Base-by-base conservation (phyloP, 1,140 invertebrate genomes). In the Centruroides sculpturatus region DNA sequence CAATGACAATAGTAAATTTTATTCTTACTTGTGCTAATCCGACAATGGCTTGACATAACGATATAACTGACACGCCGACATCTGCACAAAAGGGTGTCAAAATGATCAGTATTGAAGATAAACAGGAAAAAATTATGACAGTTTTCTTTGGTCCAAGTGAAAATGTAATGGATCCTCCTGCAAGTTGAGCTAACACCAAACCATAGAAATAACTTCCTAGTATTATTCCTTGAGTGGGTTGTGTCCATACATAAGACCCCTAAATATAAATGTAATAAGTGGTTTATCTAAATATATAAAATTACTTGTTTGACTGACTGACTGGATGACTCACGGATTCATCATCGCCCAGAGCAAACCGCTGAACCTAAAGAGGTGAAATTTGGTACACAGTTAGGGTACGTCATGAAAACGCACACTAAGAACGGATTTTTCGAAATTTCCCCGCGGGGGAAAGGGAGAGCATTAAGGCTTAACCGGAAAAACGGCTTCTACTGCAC, bases 201-300 rank as follows among this genome's bases (percentile, higher is more conserved):
- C 89, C 88, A 82, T 85, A 87, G 71, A 91, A 91, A 70, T 91
- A 92, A 12, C 86, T 82, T 34, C 83, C 83, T 53, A 91, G 75
- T 63, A 92, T 85, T 60, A 89, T 73, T 56, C 86, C 86, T 73
- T 89, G 86, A 9, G 83, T 84, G 58, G 77, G 78, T 72, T 85
- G 81, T 68, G 83, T 80, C 89, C 88, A 92, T 41, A 77, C 76
- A 66, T 89, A 89, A 68, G 86, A 82, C 52, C 85, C 85, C 60
- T 65, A 8, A 23, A 23, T 1, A 23, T 23, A 23, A 23, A 23
- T 23, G 23, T 23, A 23, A 23, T 23, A 1, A 23, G 23, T 23
- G 23, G 2, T 23, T 23, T 23, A 23, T n/a, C n/a, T n/a, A n/a
- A n/a, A n/a, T n/a, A n/a, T n/a, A n/a, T n/a, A n/a, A n/a, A n/a